Percentiles rank a stretch among this genome's conserved stretches.
Evolutionary conservation across 2,113 vertebrate species (phyloP).

Genomic region (Shinisaurus crocodilurus): DNA sequence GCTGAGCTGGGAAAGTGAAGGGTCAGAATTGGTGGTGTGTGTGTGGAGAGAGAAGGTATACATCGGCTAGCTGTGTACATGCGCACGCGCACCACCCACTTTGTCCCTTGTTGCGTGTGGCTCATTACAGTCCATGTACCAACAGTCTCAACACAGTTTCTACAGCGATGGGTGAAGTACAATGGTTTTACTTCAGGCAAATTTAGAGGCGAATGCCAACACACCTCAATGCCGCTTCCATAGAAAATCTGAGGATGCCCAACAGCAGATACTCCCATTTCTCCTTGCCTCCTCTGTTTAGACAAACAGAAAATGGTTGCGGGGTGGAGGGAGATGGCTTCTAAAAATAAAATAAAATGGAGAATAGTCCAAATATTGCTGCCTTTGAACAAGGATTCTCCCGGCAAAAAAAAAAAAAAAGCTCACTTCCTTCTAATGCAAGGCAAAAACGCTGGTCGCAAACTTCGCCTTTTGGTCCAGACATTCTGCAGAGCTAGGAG

Average conservation of each 20-base stretch:
- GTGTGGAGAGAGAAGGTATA: conserved; percentile 31
- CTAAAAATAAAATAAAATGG: too few relatives aligned
- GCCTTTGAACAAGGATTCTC: neutral
- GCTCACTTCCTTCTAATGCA: conserved; percentile 25
- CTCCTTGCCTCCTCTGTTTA: neutral
- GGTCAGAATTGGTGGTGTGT: conserved; percentile 43
- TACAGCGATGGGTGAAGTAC: too few relatives aligned
- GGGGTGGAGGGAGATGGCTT: too few relatives aligned
- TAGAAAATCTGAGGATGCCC: neutral
- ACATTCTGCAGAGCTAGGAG: conserved; percentile 72
- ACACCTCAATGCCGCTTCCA: neutral
- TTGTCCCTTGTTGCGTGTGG: neutral
- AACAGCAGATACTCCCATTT: neutral
- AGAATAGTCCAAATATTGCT: neutral
- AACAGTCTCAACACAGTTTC: neutral
- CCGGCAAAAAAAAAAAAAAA: neutral
- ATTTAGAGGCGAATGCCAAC: neutral
- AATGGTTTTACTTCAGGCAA: neutral
- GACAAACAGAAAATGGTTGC: neutral
- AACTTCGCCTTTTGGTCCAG: conserved; percentile 63
- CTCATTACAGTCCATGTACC: neutral
- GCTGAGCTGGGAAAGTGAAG: neutral
- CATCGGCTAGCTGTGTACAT: neutral
- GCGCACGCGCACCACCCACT: neutral
- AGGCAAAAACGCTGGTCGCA: conserved; percentile 59